Percentiles rank a stretch among this genome's conserved stretches.
phyloP scores from a whole-genome alignment of 2,797 vertebrate genomes.

The Galaxias olidus region DNA sequence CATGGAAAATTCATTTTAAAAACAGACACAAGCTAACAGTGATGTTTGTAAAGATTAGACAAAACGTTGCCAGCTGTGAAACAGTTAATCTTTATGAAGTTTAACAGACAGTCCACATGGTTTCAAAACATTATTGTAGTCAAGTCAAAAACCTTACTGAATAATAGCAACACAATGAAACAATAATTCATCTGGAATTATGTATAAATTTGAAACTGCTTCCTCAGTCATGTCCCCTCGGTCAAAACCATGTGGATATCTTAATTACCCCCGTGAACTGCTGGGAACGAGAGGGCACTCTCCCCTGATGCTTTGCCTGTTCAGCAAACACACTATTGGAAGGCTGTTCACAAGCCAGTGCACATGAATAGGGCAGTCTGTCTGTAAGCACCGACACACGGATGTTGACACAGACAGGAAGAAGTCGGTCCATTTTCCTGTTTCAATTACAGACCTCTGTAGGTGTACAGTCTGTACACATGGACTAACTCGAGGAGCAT shows the following conservation, averaged over 20 bases:
- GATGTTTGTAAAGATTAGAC: too few species aligned
- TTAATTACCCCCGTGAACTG: conserved; percentile 70
- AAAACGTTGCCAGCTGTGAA: too few species aligned
- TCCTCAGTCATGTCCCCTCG: too few species aligned
- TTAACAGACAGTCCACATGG: too few species aligned
- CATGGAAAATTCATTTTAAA: too few species aligned
- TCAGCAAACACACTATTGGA: conserved; percentile 78
- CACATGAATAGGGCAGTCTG: conserved; percentile 77
- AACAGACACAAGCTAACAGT: too few species aligned
- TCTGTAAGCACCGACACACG: conserved; percentile 70
- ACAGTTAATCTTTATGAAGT: too few species aligned
- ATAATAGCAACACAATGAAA: too few species aligned
- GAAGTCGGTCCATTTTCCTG: conserved; percentile 54
- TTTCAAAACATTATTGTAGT: too few species aligned
- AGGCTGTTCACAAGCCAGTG: conserved; percentile 76
- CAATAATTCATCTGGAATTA: too few species aligned
- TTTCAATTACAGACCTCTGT: conserved; percentile 71
- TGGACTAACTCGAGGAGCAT: neutral
- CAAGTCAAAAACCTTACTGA: too few species aligned
- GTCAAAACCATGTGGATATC: conserved; percentile 40
- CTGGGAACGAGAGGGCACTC: conserved; percentile 65
- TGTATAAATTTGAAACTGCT: too few species aligned
- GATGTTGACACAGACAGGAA: conserved; percentile 73
- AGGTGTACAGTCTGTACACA: conserved; percentile 50
- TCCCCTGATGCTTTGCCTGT: conserved; percentile 71